Conservation (phyloP, 2,113 vertebrate species). For the Ursus arctos region DNA sequence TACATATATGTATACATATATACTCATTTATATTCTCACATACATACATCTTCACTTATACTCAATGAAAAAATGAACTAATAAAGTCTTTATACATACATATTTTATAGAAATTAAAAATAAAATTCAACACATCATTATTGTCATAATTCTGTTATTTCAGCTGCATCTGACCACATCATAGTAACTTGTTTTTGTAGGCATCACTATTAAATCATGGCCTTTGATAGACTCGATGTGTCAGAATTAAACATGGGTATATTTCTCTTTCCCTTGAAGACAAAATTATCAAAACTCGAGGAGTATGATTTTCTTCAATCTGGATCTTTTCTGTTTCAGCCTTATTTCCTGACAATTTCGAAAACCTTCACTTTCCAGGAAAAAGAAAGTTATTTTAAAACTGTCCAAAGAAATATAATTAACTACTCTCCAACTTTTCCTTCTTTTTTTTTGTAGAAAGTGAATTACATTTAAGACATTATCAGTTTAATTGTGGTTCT, state of each 20-base stretch:
- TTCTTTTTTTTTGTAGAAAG: not conserved
- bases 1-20: not conserved
- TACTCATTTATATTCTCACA: not conserved
- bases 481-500: not conserved
- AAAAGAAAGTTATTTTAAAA: not conserved
- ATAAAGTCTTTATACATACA: not conserved
- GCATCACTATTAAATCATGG: not conserved
- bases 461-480: not conserved
- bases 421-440: not conserved
- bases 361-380: not conserved
- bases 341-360: not conserved
- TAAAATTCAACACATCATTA: not conserved
- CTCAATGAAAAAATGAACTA: not conserved
- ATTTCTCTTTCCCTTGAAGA: not conserved
- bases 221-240: not conserved
- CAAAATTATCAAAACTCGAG: not conserved
- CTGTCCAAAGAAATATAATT: not conserved
- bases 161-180: not conserved
- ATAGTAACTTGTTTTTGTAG: not conserved
- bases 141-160: not conserved
- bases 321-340: not conserved
- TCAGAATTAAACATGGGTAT: not conserved
- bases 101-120: not conserved
- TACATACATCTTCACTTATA: not conserved
- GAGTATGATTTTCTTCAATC: not conserved